Base-by-base conservation (phyloP, 2,797 vertebrate species). In the Lepidocolaptes lacrymiger region DNA sequence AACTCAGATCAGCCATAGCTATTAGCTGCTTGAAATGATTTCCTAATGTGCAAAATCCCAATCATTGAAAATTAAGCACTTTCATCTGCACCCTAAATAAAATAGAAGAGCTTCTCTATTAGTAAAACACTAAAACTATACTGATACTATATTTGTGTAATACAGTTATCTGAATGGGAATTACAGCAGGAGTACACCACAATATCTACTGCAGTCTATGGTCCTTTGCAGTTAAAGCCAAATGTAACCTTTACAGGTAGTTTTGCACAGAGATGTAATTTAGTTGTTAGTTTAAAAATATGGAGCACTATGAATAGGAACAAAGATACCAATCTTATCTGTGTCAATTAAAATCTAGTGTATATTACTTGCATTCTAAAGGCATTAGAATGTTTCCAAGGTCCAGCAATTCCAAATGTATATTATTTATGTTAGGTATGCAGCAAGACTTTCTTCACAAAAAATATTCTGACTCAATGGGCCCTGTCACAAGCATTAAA, bases 21-120 rank as follows among this genome's bases (percentile, higher is more conserved):
- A 85, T 85, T 85, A 92, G 72, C 61, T 91, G 82, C 79, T 93
- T 88, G 62, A 94, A 85, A 81, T 37, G 5, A 95, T 95, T 67
- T 93, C 95, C 80, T 94, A 96, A 95, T 36, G 80, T 92, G 68
- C 69, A 97, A 95, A 92, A 89, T 81, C 85, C 79, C 48, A 83
- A 97, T 89, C 67, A 93, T 36, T 78, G 93, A 95, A 92, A 96
- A 96, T 77, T 72, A 92, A 75, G 43, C 62, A 79, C 27, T 85
- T 92, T 95, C 58, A 94, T 86, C 55, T 95, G 49, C 85, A 94
- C 75, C 75, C 83, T 91, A 95, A 92, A 92, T 54, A 93, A 88
- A 92, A 95, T 84, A 92, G 87, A 96, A 86, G 51, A 95, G 30
- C 66, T 92, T 39, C 54, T 83, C 46, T 48, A 26, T 39, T 93